A percentile compares a stretch with the other conserved stretches of the same genome.
Evolutionary conservation across 2,888 invertebrate species (phyloP).

Genomic region (Spodoptera littoralis): DNA sequence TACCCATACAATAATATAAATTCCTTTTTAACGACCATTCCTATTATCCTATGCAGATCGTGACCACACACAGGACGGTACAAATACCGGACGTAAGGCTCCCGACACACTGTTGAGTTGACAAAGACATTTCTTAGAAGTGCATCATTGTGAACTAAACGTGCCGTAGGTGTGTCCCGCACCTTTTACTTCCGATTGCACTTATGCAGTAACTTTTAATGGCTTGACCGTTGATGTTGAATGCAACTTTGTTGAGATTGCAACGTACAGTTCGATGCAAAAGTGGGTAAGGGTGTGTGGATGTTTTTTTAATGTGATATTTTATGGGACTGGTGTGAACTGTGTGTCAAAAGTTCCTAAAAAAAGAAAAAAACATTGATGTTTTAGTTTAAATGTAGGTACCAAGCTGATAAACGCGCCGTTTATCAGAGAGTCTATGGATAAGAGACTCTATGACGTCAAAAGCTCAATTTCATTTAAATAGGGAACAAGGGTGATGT

Average conservation of each 20-base stretch:
- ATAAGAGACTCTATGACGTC: too few species aligned
- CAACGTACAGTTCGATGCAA: not conserved
- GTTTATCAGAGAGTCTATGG: too few species aligned
- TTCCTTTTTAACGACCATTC: slow-evolving; percentile 8
- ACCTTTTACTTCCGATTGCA: slow-evolving; percentile 41
- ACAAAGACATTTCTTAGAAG: slow-evolving; percentile 54
- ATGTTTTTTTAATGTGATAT: too few species aligned
- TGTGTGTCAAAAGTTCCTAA: too few species aligned
- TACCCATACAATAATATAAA: slow-evolving; percentile 12
- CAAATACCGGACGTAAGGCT: slow-evolving; percentile 45
- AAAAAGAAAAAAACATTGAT: too few species aligned
- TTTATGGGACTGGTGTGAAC: too few species aligned
- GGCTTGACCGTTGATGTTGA: slow-evolving; percentile 4
- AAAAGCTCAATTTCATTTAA: too few species aligned
- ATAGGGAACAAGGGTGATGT: too few species aligned
- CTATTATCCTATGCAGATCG: slow-evolving; percentile 38
- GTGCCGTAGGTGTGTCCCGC: slow-evolving; percentile 37
- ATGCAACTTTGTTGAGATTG: slow-evolving; percentile 2
- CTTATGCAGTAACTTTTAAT: not conserved
- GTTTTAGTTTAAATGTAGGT: too few species aligned
- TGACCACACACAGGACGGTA: slow-evolving; percentile 50
- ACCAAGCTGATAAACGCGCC: too few species aligned
- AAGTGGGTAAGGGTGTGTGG: too few species aligned
- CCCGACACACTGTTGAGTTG: slow-evolving; percentile 37
- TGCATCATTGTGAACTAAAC: slow-evolving; percentile 43